Percentiles rank a stretch among this genome's conserved stretches.
phyloP scores from a whole-genome alignment of 2,888 invertebrate genomes.

The Syrphus vitripennis region DNA sequence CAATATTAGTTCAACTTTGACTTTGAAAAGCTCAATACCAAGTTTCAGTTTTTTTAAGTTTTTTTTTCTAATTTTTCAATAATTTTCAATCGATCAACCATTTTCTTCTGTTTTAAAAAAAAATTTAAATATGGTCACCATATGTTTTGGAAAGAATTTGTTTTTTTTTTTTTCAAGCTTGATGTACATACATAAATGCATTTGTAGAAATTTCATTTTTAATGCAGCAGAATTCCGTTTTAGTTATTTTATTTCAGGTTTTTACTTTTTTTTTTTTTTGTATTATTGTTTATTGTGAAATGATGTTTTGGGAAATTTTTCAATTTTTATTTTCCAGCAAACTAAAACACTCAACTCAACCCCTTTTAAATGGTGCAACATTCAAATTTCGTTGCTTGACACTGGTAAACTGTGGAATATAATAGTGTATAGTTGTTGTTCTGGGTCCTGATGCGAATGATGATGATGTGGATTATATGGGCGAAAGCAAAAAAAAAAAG shows the following conservation, averaged over 20 bases:
- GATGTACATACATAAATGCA: neutral
- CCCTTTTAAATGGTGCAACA: constrained; percentile 52
- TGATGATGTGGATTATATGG: neutral
- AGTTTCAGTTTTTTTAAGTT: no score
- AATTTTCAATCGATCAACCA: no score
- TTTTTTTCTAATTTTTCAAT: no score
- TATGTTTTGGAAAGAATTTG: neutral
- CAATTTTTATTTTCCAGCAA: constrained; percentile 47
- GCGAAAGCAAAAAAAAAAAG: neutral
- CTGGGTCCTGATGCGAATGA: constrained; percentile 16
- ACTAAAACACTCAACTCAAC: neutral
- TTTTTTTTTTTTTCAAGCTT: neutral
- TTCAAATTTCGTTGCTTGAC: constrained; percentile 43
- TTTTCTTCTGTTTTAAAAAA: neutral
- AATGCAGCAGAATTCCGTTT: constrained; percentile 28
- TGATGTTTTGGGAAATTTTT: constrained; percentile 37
- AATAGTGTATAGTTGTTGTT: neutral
- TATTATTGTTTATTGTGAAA: constrained; percentile 1
- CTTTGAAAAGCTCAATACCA: no score
- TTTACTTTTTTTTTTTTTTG: neutral
- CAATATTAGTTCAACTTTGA: no score
- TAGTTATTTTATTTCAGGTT: neutral
- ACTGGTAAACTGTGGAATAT: neutral
- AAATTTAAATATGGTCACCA: constrained; percentile 7
- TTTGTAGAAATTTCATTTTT: constrained; percentile 28